phyloP scores from a whole-genome alignment of 1,140 invertebrate genomes.

The Drosophila saltans region DNA sequence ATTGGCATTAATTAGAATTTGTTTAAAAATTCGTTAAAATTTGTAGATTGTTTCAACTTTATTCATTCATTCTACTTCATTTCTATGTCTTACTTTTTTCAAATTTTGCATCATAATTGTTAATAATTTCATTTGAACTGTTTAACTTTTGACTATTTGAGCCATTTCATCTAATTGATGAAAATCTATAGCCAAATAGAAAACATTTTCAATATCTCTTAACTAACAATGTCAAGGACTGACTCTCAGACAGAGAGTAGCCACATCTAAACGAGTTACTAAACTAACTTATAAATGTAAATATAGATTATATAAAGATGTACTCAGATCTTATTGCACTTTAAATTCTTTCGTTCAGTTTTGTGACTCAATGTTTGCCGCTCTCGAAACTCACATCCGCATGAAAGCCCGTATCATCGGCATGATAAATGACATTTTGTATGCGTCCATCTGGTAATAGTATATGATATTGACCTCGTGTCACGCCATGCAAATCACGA shows the following conservation, averaged over 20 bases:
- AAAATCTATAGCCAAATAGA: slow-evolving; percentile 34
- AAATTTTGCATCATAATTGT: slow-evolving; percentile 34
- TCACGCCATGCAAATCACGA: slow-evolving; percentile 86
- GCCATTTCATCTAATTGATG: slow-evolving; percentile 35
- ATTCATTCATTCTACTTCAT: slow-evolving; percentile 8
- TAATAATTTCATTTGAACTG: slow-evolving; percentile 10
- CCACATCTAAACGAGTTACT: slow-evolving; percentile 4
- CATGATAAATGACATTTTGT: slow-evolving; percentile 90
- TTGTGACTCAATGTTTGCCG: slow-evolving; percentile 57
- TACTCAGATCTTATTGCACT: background rate
- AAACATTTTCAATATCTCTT: background rate
- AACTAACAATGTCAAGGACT: slow-evolving; percentile 20
- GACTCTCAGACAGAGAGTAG: slow-evolving; percentile 1
- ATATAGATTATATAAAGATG: background rate
- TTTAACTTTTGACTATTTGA: slow-evolving; percentile 18
- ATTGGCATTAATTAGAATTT: too few species aligned
- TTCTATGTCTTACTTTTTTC: slow-evolving; percentile 33
- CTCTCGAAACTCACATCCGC: slow-evolving; percentile 87
- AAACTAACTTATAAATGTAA: background rate
- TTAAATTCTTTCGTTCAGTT: slow-evolving; percentile 27
- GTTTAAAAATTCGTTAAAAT: background rate
- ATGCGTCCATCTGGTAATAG: slow-evolving; percentile 90
- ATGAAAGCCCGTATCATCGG: slow-evolving; percentile 89
- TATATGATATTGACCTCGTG: slow-evolving; percentile 90
- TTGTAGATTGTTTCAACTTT: background rate